These are phyloP conservation scores for Aselliscus stoliczkanus DNA, from an alignment of 2,797 vertebrate species.

Conservation along the genomic window DNA sequence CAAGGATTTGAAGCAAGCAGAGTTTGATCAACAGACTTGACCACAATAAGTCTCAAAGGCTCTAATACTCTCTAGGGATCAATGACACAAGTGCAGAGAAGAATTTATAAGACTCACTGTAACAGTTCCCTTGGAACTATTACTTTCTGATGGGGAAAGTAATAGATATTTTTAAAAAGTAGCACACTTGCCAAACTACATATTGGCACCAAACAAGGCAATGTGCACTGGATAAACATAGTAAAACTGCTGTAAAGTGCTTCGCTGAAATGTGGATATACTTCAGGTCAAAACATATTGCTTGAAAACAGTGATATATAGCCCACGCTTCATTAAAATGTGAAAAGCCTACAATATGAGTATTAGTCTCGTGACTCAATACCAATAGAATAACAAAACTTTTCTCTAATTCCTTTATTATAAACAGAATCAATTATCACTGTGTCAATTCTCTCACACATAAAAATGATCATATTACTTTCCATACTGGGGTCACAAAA, in stretches of 20 bases:
- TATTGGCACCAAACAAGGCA: slow-evolving; percentile 74
- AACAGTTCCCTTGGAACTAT: slow-evolving; percentile 79
- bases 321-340: not conserved
- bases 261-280: not conserved
- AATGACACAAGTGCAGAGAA: slow-evolving; percentile 73
- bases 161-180: slow-evolving; percentile 78
- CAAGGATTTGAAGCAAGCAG: slow-evolving; percentile 64
- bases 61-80: slow-evolving; percentile 71
- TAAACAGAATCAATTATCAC: slow-evolving; percentile 38
- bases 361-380: not conserved
- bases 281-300: not conserved
- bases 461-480: slow-evolving; percentile 31
- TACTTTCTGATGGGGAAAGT: slow-evolving; percentile 76
- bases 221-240: slow-evolving; percentile 29
- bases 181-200: slow-evolving; percentile 68
- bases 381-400: not conserved
- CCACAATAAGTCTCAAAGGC: slow-evolving; percentile 70
- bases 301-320: not conserved
- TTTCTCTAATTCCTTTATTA: not conserved
- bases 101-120: slow-evolving; percentile 74
- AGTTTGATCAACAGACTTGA: slow-evolving; percentile 61
- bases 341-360: not conserved
- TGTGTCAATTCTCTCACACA: not conserved
- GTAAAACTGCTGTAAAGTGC: not conserved
- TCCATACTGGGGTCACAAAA: not conserved